Evolutionary conservation across 2,888 invertebrate species (phyloP).

Genomic region (Julus scanicus): DNA sequence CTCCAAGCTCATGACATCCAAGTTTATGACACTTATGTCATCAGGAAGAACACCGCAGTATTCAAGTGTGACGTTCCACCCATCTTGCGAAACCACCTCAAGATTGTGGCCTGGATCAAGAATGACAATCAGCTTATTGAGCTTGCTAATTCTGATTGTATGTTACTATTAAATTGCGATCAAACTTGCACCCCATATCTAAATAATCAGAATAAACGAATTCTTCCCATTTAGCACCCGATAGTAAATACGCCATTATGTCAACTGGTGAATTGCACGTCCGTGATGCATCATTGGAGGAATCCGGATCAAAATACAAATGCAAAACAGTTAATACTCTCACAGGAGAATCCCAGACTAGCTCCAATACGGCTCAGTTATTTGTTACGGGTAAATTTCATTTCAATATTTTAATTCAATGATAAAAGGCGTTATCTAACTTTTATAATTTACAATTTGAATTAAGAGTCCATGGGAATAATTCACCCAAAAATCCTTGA

Average conservation of each 20-base stretch:
- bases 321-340: slow-evolving; percentile 49
- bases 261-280: slow-evolving; percentile 56
- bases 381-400: slow-evolving; percentile 53
- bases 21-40: slow-evolving; percentile 54
- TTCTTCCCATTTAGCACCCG: background rate
- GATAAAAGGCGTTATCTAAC: background rate
- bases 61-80: slow-evolving; percentile 55
- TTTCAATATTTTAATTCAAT: background rate
- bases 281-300: slow-evolving; percentile 29
- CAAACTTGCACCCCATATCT: background rate
- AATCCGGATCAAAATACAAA: slow-evolving; percentile 54
- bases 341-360: slow-evolving; percentile 52
- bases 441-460: background rate
- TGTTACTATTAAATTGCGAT: background rate
- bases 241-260: slow-evolving; percentile 54
- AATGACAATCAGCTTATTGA: slow-evolving; percentile 54
- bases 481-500: slow-evolving; percentile 47
- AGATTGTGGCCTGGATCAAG: slow-evolving; percentile 54
- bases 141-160: background rate
- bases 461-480: slow-evolving; percentile 51
- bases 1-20: slow-evolving; percentile 53
- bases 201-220: background rate
- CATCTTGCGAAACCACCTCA: slow-evolving; percentile 44
- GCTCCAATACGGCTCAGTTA: slow-evolving; percentile 52
- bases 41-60: slow-evolving; percentile 54